Evolutionary conservation across 1,140 invertebrate species (phyloP).

Genomic region (Popillia japonica): DNA sequence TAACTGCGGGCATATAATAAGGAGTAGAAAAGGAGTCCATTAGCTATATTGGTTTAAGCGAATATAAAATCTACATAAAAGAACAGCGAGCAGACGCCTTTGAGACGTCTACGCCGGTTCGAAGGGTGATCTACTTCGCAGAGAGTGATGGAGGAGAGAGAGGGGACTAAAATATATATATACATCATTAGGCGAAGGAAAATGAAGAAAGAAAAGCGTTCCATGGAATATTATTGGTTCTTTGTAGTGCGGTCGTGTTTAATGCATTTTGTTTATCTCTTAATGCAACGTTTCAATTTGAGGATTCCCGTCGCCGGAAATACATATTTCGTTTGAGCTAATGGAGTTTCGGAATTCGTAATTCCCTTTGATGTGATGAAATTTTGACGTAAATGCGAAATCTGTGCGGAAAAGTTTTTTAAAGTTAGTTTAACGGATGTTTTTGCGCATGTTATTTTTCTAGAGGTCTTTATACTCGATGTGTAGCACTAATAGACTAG

Average conservation of each 20-base stretch:
- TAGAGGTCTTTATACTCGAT: too few species aligned
- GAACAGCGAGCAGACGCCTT: background rate
- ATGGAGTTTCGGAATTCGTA: background rate
- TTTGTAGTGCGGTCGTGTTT: background rate
- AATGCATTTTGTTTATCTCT: conserved; percentile 5
- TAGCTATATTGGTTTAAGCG: conserved; percentile 29
- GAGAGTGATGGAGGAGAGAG: background rate
- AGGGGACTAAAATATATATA: background rate
- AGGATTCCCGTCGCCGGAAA: background rate
- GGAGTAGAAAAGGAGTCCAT: conserved; percentile 20
- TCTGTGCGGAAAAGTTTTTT: too few species aligned
- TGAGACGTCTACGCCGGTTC: background rate
- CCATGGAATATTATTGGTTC: background rate
- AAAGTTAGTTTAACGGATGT: too few species aligned
- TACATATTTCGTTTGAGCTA: background rate
- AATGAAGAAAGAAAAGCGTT: background rate
- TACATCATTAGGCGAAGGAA: background rate
- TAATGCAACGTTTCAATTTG: background rate
- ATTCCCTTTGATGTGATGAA: background rate
- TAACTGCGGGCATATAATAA: background rate
- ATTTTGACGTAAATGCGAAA: too few species aligned
- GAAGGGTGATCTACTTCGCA: background rate
- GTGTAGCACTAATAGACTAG: too few species aligned
- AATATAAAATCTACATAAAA: conserved; percentile 34
- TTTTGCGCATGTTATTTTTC: too few species aligned